Base-by-base conservation (phyloP, 1,140 invertebrate genomes). In the Leucophenga varia region DNA sequence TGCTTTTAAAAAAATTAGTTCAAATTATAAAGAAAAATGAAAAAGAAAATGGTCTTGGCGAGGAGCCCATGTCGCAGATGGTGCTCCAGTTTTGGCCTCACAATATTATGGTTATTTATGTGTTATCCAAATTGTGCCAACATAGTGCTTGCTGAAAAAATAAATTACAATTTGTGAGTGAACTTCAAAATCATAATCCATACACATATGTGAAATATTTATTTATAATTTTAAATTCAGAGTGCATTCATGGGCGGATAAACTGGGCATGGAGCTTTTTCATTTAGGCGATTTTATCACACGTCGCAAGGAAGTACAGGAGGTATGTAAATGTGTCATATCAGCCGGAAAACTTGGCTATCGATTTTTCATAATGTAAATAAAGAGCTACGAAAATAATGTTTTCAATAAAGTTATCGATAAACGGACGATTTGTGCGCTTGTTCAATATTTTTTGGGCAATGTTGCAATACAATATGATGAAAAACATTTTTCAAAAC, bases 241-340 rank as follows among this genome's bases (percentile, higher is more conserved):
- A 50, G 86, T 86, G 25, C 82, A 84, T 69, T 77, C 80, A 63
- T 88, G 86, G 86, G 85, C 84, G 20, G 78, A 85, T 61, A 87
- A 86, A 69, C 76, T 88, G 43, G 85, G 86, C 19, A 82, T 82
- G 65, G 86, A 88, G 67, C 68, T 88, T 43, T 86, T 83, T 57
- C 81, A 85, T 60, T 79, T 87, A 57, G 86, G 84, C 47, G 84
- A 86, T 63, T 85, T 84, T 64, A 85, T 88, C 54, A 87, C 85
- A 18, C 81, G 84, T 57, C 79, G 85, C 61, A 82, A 86, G 59
- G 83, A 85, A 59, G 84, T 88, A 49, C 81, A 85, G 64, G 82
- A 84, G 54, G 82, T 84, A 77, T 77, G 78, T 58, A 39, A 7
- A 25, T 25, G 22, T 25, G 5, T 25, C 10, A 25, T 25, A 6